Percentiles rank a stretch among this genome's conserved stretches.
Evolutionary conservation across 2,113 vertebrate species (phyloP).

Genomic region (Dipodomys ordii): DNA sequence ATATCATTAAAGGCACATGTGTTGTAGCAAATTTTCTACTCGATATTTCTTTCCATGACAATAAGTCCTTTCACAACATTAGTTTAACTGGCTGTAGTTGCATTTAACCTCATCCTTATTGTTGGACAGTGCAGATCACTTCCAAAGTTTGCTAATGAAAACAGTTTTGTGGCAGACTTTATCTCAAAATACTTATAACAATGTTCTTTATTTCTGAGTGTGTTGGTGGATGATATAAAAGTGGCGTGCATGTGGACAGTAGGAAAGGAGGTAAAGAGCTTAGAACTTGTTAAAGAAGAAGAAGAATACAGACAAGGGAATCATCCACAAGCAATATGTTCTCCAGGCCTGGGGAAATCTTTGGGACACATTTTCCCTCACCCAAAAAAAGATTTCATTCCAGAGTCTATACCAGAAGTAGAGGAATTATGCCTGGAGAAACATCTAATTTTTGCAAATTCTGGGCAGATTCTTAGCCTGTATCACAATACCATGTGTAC

Average conservation of each 20-base stretch:
- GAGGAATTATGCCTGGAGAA: background rate
- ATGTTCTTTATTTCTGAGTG: slow-evolving; percentile 37
- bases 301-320: background rate
- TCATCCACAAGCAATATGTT: background rate
- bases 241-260: background rate
- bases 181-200: slow-evolving; percentile 18
- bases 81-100: background rate
- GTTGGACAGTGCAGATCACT: background rate
- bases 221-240: background rate
- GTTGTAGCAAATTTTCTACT: slow-evolving; percentile 25
- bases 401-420: background rate
- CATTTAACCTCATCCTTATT: slow-evolving; percentile 18
- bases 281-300: background rate
- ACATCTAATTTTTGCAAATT: background rate
- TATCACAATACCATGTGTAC: background rate
- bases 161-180: background rate
- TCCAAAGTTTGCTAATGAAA: slow-evolving; percentile 28
- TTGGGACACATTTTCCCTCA: background rate
- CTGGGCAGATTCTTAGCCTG: background rate
- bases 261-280: background rate
- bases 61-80: background rate
- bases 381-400: background rate
- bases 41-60: slow-evolving; percentile 26
- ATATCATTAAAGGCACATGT: background rate
- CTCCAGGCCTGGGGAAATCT: background rate